Evolutionary conservation across 1,140 invertebrate genomes (phyloP).

Genomic region (Paracyclopina nana): DNA sequence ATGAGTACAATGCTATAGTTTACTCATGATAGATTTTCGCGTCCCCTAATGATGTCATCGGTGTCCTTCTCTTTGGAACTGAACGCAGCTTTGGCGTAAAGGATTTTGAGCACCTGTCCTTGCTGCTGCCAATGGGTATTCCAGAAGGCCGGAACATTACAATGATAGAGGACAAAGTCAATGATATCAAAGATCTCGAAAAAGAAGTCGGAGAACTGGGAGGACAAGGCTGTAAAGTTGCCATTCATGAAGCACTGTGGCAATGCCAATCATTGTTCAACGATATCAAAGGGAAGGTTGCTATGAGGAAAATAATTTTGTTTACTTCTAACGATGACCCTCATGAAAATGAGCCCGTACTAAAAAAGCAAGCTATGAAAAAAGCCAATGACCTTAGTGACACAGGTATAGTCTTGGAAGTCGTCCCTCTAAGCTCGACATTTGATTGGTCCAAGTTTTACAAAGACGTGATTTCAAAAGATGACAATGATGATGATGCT

Average conservation of each 20-base stretch:
- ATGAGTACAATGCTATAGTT: no score
- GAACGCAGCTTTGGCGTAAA: neutral
- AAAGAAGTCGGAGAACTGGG: neutral
- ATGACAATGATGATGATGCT: slow-evolving; percentile 5
- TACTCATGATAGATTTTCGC: no score
- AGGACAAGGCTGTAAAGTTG: neutral
- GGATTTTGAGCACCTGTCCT: neutral
- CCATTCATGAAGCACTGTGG: slow-evolving; percentile 7
- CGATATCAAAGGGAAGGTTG: slow-evolving; percentile 12
- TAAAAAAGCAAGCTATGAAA: neutral
- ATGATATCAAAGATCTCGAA: neutral
- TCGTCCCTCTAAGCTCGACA: neutral
- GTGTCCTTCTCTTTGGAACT: neutral
- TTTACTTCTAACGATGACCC: slow-evolving; percentile 5
- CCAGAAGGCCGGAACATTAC: neutral
- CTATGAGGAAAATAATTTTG: slow-evolving; percentile 3
- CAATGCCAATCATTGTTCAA: slow-evolving; percentile 10
- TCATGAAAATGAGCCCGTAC: neutral
- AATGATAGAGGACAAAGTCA: neutral
- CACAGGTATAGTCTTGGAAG: neutral
- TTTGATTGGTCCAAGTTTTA: slow-evolving; percentile 4
- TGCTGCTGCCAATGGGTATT: neutral
- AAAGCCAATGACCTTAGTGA: slow-evolving; percentile 6
- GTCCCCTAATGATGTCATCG: neutral
- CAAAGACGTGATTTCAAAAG: slow-evolving; percentile 2